These are phyloP conservation scores for Polydrusus pterygomalis DNA, from an alignment of 2,888 invertebrate species.

Conservation along the genomic window DNA sequence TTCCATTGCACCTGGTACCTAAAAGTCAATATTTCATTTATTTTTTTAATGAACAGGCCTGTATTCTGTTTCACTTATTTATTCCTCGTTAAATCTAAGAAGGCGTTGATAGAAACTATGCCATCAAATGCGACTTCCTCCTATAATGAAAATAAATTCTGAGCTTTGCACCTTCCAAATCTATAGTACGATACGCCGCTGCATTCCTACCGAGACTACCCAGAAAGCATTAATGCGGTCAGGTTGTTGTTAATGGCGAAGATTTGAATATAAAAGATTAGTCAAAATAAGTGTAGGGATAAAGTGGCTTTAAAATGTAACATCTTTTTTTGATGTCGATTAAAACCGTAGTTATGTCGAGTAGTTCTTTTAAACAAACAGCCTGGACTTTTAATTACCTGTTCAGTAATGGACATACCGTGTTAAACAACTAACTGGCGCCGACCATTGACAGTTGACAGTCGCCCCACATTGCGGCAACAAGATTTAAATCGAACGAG, in stretches of 20 bases:
- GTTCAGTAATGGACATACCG: conserved; percentile 73
- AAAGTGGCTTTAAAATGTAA: conserved; percentile 60
- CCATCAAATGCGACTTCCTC: not conserved
- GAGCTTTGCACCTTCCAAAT: no score
- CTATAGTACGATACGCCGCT: not conserved
- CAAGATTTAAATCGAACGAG: conserved; percentile 56
- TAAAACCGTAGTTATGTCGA: conserved; percentile 71
- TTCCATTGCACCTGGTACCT: no score
- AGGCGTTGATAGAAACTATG: no score
- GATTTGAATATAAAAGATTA: conserved; percentile 57
- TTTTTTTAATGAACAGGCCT: no score
- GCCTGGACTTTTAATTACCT: conserved; percentile 72
- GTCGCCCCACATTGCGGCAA: conserved; percentile 68
- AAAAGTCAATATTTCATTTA: no score
- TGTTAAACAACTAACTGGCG: conserved; percentile 72
- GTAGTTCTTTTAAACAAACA: conserved; percentile 69
- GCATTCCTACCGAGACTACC: conserved; percentile 23
- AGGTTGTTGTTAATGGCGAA: conserved; percentile 51
- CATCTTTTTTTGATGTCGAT: conserved; percentile 66
- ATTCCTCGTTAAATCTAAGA: no score
- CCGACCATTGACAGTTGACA: conserved; percentile 70
- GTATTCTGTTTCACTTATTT: no score
- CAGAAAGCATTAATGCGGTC: conserved; percentile 34
- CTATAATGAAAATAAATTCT: not conserved
- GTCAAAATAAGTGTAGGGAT: conserved; percentile 58